Evolutionary conservation across 2,113 vertebrate species (phyloP).

Genomic region (Uropsilus gracilis): DNA sequence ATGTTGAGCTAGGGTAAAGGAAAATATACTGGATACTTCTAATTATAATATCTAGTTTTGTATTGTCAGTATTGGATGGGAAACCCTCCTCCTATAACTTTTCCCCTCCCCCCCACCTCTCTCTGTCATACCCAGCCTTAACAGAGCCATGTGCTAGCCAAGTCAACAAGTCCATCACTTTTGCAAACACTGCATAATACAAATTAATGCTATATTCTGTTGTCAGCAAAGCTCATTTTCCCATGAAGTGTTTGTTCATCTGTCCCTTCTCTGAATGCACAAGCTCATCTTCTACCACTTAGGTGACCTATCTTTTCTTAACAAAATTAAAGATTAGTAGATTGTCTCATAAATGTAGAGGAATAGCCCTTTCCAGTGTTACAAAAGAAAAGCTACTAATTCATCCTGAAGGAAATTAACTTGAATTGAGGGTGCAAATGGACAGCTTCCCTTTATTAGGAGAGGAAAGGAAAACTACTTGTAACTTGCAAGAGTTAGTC

Average conservation of each 20-base stretch:
- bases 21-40: not conserved
- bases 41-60: not conserved
- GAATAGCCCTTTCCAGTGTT: not conserved
- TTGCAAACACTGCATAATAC: not conserved
- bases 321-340: not conserved
- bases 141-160: not conserved
- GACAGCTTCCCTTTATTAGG: not conserved
- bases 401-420: not conserved
- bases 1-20: not conserved
- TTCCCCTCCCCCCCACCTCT: rapidly evolving
- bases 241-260: not conserved
- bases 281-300: not conserved
- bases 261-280: not conserved
- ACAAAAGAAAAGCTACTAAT: not conserved
- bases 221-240: not conserved
- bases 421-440: not conserved
- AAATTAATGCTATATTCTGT: not conserved
- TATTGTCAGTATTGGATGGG: not conserved
- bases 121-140: not conserved
- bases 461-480: not conserved
- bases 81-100: rapidly evolving
- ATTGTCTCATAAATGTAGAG: not conserved
- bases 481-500: not conserved
- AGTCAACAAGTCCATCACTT: not conserved
- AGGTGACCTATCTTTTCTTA: not conserved